A percentile compares a stretch with the other conserved stretches of the same genome.
phyloP scores from a whole-genome alignment of 2,888 invertebrate genomes.

The Diogma glabrata region DNA sequence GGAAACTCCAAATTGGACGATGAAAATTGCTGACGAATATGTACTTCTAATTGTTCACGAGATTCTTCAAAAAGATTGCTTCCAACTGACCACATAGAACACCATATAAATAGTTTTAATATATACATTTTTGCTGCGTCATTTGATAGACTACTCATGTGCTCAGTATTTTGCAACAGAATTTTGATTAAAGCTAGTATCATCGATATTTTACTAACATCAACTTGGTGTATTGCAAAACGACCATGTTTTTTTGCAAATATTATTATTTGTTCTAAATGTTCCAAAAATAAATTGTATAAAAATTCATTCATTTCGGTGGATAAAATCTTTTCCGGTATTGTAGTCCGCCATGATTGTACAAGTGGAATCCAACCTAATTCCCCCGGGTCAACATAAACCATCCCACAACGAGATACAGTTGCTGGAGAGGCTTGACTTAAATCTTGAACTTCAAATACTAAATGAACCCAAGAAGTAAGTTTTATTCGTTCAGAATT shows the following conservation, averaged over 20 bases:
- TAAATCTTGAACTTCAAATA: slow-evolving; percentile 76
- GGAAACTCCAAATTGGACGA: slow-evolving; percentile 63
- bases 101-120: slow-evolving; percentile 67
- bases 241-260: slow-evolving; percentile 57
- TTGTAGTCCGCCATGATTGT: slow-evolving; percentile 57
- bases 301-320: slow-evolving; percentile 52
- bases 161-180: slow-evolving; percentile 49
- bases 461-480: slow-evolving; percentile 79
- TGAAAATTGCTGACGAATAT: too few relatives aligned
- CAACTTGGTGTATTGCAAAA: slow-evolving; percentile 69
- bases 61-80: slow-evolving; percentile 66
- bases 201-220: slow-evolving; percentile 68
- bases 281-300: slow-evolving; percentile 49
- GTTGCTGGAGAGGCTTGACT: slow-evolving; percentile 87
- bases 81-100: slow-evolving; percentile 77
- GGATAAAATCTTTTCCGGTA: slow-evolving; percentile 40
- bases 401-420: slow-evolving; percentile 76
- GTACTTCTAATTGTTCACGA: slow-evolving; percentile 56
- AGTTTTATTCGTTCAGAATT: slow-evolving; percentile 86
- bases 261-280: slow-evolving; percentile 53
- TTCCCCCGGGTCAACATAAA: slow-evolving; percentile 77
- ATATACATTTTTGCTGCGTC: slow-evolving; percentile 52
- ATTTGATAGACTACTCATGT: slow-evolving; percentile 35
- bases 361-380: slow-evolving; percentile 71
- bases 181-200: slow-evolving; percentile 63